phyloP scores from a whole-genome alignment of 1,140 invertebrate genomes.

The Nomia melanderi region DNA sequence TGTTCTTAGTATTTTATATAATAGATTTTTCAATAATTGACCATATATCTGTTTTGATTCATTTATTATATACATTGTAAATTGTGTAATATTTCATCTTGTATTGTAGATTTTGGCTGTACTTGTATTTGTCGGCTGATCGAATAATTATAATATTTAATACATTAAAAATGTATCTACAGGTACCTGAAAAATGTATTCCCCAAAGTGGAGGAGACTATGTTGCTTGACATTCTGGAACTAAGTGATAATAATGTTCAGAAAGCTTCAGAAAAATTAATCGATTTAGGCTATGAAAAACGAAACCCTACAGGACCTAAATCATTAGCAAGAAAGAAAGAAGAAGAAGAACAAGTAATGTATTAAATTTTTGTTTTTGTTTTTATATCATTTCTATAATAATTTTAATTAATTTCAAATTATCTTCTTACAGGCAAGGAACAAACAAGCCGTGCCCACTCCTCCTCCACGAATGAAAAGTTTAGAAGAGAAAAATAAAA shows the following conservation, averaged over 20 bases:
- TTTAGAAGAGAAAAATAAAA: slow-evolving; percentile 87
- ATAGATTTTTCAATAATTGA: slow-evolving; percentile 22
- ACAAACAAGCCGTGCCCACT: slow-evolving; percentile 78
- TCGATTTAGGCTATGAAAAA: slow-evolving; percentile 90
- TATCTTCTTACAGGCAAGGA: slow-evolving; percentile 70
- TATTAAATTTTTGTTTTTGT: slow-evolving; percentile 23
- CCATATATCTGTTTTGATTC: slow-evolving; percentile 28
- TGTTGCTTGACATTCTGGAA: slow-evolving; percentile 90
- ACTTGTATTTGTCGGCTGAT: neutral
- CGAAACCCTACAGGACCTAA: slow-evolving; percentile 83
- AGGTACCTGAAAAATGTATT: slow-evolving; percentile 96
- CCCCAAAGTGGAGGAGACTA: slow-evolving; percentile 94
- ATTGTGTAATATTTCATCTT: slow-evolving; percentile 30
- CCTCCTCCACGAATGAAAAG: slow-evolving; percentile 86
- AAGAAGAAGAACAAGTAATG: slow-evolving; percentile 80
- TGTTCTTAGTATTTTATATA: slow-evolving; percentile 34
- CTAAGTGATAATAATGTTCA: slow-evolving; percentile 94
- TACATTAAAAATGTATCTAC: slow-evolving; percentile 52
- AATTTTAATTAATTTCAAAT: slow-evolving; percentile 10
- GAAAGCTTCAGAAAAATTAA: slow-evolving; percentile 89
- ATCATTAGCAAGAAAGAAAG: slow-evolving; percentile 79
- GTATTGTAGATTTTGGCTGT: slow-evolving; percentile 54
- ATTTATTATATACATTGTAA: neutral
- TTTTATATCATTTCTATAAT: neutral
- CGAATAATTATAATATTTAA: slow-evolving; percentile 12